phyloP scores from a whole-genome alignment of 2,797 vertebrate genomes.

The Neostethus bicornis region DNA sequence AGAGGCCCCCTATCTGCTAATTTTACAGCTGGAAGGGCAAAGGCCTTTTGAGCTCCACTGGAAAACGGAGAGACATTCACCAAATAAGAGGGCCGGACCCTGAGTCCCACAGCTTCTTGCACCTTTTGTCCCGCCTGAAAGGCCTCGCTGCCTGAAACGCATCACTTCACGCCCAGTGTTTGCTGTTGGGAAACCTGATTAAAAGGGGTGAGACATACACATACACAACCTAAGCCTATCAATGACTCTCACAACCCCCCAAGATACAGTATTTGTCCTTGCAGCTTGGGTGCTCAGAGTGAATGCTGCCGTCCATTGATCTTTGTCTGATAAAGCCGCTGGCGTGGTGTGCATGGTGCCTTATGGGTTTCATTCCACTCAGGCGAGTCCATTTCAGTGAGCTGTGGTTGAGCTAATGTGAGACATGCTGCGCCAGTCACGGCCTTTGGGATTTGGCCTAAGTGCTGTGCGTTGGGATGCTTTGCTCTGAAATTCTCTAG shows the following conservation, averaged over 20 bases:
- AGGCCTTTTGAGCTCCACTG: conserved; percentile 77
- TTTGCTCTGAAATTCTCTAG: conserved; percentile 75
- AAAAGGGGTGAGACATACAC: conserved; percentile 76
- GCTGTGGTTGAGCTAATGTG: conserved; percentile 83
- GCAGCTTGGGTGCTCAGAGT: conserved; percentile 74
- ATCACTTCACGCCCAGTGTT: conserved; percentile 81
- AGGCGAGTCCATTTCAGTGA: conserved; percentile 82
- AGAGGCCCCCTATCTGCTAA: conserved; percentile 75
- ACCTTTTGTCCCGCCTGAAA: conserved; percentile 82
- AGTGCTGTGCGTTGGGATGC: conserved; percentile 79
- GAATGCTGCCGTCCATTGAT: conserved; percentile 83
- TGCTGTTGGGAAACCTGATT: conserved; percentile 80
- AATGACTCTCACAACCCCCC: conserved; percentile 77
- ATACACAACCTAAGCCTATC: conserved; percentile 79
- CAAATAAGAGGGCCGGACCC: conserved; percentile 68
- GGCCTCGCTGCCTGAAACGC: conserved; percentile 77
- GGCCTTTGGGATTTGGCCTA: conserved; percentile 82
- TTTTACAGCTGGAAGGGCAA: conserved; percentile 84
- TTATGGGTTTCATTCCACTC: conserved; percentile 83
- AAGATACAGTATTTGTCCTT: conserved; percentile 83
- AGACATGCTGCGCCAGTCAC: conserved; percentile 81
- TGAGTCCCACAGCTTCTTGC: conserved; percentile 74
- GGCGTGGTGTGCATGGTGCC: conserved; percentile 77
- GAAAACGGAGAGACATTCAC: conserved; percentile 78
- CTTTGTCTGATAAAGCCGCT: conserved; percentile 81